phyloP scores from a whole-genome alignment of 2,797 vertebrate genomes.

The Poecilia picta region DNA sequence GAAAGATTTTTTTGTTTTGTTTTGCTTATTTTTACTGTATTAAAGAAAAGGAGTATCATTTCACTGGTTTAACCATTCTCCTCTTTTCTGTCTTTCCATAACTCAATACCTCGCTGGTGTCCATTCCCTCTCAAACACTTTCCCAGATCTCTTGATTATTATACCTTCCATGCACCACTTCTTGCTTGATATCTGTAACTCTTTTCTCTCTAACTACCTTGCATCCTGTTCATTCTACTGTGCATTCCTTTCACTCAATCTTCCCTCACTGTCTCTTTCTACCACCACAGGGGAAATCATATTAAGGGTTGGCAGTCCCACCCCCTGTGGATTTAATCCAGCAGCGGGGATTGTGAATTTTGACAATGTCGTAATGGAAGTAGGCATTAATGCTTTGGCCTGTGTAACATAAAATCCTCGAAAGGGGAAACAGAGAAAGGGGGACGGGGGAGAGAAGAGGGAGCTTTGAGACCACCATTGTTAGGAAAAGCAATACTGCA shows the following conservation, averaged over 20 bases:
- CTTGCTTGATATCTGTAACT: constrained; percentile 25
- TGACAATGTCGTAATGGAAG: constrained; percentile 81
- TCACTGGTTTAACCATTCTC: constrained; percentile 25
- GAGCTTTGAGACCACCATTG: constrained; percentile 19
- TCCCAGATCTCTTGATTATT: constrained; percentile 38
- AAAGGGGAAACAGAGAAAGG: constrained; percentile 33
- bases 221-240: constrained; percentile 26
- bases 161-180: constrained; percentile 27
- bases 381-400: constrained; percentile 62
- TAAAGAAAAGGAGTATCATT: constrained; percentile 32
- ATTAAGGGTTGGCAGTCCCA: constrained; percentile 71
- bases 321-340: constrained; percentile 73
- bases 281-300: constrained; percentile 75
- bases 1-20: constrained; percentile 40
- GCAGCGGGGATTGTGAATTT: constrained; percentile 74
- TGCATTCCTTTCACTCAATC: constrained; percentile 24
- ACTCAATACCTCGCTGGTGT: background rate
- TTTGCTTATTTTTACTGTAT: constrained; percentile 19
- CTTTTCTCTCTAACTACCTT: constrained; percentile 28
- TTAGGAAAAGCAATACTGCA: constrained; percentile 26
- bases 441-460: background rate
- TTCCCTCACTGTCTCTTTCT: constrained; percentile 4
- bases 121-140: constrained; percentile 8
- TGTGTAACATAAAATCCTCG: constrained; percentile 45
- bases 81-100: constrained; percentile 12